These are phyloP conservation scores for Sycophaga agraensis DNA, from an alignment of 1,140 invertebrate species.

Conservation along the genomic window DNA sequence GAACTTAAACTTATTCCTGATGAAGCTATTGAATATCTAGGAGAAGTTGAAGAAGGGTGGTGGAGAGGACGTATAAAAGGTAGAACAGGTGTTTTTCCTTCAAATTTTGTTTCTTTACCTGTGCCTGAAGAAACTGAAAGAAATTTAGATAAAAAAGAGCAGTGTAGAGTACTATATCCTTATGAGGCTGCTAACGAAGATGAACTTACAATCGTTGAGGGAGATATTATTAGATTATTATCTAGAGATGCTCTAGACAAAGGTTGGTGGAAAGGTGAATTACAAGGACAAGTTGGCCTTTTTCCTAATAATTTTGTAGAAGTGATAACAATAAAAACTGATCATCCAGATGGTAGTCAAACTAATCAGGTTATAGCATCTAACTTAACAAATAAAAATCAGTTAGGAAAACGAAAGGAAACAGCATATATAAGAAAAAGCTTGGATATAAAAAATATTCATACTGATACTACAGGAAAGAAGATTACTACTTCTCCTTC, in stretches of 20 bases:
- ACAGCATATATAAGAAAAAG: slow-evolving; percentile 47
- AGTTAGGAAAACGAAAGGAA: slow-evolving; percentile 42
- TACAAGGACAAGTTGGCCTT: slow-evolving; percentile 83
- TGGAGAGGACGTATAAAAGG: slow-evolving; percentile 78
- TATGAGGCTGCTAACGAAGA: slow-evolving; percentile 92
- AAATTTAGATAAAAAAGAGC: slow-evolving; percentile 60
- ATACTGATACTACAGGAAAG: slow-evolving; percentile 27
- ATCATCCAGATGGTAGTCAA: slow-evolving; percentile 36
- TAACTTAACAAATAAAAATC: slow-evolving; percentile 34
- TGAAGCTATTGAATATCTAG: slow-evolving; percentile 84
- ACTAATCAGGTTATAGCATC: slow-evolving; percentile 30
- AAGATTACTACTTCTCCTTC: slow-evolving; percentile 31
- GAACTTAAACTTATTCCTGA: slow-evolving; percentile 83
- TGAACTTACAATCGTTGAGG: slow-evolving; percentile 86
- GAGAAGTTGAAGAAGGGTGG: slow-evolving; percentile 89
- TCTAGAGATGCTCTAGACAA: slow-evolving; percentile 87
- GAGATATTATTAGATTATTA: slow-evolving; percentile 86
- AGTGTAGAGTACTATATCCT: slow-evolving; percentile 84
- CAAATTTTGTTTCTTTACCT: slow-evolving; percentile 80
- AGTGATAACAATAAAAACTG: slow-evolving; percentile 54
- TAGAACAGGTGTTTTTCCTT: slow-evolving; percentile 85
- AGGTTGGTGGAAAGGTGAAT: slow-evolving; percentile 96
- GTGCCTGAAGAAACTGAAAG: slow-evolving; percentile 38
- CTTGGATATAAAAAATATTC: slow-evolving; percentile 36
- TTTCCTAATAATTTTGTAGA: slow-evolving; percentile 98